Conservation (phyloP, 2,888 invertebrate species). For the Drosophila buzzatii region DNA sequence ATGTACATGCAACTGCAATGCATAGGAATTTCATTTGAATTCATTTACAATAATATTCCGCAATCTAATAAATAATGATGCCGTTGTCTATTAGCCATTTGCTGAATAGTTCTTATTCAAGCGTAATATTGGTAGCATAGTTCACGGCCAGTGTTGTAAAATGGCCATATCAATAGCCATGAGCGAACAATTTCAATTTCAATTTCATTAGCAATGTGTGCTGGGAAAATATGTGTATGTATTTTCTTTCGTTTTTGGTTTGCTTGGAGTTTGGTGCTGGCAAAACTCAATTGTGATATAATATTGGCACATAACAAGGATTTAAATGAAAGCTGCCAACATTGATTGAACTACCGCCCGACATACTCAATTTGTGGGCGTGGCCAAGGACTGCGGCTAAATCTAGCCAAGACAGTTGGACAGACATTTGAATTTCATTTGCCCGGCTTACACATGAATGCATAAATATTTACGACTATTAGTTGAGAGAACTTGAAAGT, state of each 20-base stretch:
- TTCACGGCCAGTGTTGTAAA: conserved; percentile 1
- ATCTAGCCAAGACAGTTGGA: conserved; percentile 46
- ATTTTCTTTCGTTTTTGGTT: not conserved
- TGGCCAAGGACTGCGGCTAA: conserved; percentile 42
- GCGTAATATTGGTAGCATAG: conserved; percentile 17
- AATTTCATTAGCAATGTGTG: conserved; percentile 56
- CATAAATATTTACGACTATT: conserved; percentile 82
- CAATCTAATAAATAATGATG: not conserved
- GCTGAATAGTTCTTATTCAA: conserved; percentile 21
- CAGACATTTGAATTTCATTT: conserved; percentile 69
- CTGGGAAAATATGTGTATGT: conserved; percentile 26
- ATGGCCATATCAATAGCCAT: conserved; percentile 5
- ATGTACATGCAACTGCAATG: not conserved
- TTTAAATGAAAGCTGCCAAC: conserved; percentile 34
- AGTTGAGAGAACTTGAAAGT: conserved; percentile 67
- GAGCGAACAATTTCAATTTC: conserved; percentile 46
- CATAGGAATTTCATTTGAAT: not conserved
- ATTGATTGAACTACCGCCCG: conserved; percentile 42
- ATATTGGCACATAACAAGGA: conserved; percentile 55
- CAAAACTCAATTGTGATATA: conserved; percentile 43
- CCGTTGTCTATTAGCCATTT: conserved; percentile 32
- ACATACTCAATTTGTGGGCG: not conserved
- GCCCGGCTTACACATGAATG: conserved; percentile 60
- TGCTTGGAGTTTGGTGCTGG: not conserved
- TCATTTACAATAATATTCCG: not conserved